A percentile compares a stretch with the other conserved stretches of the same genome.
Conservation (phyloP, 2,113 vertebrate genomes). For the Spea bombifrons region DNA sequence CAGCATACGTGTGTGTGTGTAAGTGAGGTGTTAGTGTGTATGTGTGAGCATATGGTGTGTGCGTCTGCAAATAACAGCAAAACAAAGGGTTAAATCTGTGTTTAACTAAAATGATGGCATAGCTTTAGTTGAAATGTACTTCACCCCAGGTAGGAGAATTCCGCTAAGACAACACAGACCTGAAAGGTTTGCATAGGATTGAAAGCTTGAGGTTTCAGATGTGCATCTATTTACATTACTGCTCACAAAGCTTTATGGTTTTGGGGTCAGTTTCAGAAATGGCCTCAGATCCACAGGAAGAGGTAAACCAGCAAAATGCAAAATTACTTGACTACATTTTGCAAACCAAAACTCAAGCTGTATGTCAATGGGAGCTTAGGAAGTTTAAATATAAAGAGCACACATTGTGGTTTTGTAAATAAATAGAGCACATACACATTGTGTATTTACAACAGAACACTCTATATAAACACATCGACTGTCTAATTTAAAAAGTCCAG, state of each 20-base stretch:
- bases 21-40: no score
- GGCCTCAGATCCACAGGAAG: constrained; percentile 28
- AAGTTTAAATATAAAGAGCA: constrained; percentile 26
- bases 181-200: constrained; percentile 20
- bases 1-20: no score
- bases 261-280: constrained; percentile 11
- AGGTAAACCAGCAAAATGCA: constrained; percentile 21
- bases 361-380: constrained; percentile 7
- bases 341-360: constrained; percentile 31
- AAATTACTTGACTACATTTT: constrained; percentile 24
- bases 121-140: neutral
- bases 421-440: neutral
- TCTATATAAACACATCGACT: neutral
- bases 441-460: constrained; percentile 3
- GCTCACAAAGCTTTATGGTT: neutral
- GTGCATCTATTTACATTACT: constrained; percentile 18
- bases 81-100: no score
- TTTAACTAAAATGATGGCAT: no score
- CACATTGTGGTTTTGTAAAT: constrained; percentile 20
- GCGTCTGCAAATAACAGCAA: no score
- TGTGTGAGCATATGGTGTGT: no score
- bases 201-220: constrained; percentile 33
- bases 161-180: neutral
- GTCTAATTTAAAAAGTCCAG: neutral
- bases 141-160: neutral